Conservation (phyloP, 2,113 vertebrate species). For the Anas platyrhynchos region DNA sequence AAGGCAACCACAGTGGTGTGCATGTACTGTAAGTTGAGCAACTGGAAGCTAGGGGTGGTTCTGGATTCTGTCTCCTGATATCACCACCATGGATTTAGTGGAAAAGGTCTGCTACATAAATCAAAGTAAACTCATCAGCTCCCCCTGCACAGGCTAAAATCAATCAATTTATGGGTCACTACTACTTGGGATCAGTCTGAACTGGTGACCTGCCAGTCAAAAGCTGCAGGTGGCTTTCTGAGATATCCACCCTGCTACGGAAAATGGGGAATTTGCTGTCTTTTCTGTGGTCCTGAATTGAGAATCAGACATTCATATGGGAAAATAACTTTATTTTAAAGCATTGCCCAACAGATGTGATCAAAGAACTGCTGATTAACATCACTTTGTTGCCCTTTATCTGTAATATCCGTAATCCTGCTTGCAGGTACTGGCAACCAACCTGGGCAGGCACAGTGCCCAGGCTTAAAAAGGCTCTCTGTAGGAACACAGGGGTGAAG, state of each 20-base stretch:
- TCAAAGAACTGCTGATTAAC: not conserved
- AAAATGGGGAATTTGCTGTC: not conserved
- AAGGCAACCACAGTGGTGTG: not conserved
- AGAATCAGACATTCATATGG: not conserved
- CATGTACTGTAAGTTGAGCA: fast-evolving
- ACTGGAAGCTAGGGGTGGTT: not conserved
- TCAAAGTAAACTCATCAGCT: not conserved
- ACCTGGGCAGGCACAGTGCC: fast-evolving
- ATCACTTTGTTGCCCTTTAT: not conserved
- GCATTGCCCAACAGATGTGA: not conserved
- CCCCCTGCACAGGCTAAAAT: not conserved
- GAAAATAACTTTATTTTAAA: not conserved
- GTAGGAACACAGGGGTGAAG: not conserved
- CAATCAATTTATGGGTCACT: not conserved
- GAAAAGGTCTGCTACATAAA: not conserved
- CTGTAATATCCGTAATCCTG: not conserved
- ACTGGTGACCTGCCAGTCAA: not conserved
- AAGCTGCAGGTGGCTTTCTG: not conserved
- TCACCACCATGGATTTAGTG: not conserved
- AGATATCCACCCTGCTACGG: not conserved
- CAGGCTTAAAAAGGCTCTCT: not conserved
- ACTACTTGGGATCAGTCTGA: not conserved
- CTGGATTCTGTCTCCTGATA: not conserved
- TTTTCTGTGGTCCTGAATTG: not conserved
- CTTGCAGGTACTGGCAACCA: not conserved